phyloP scores from a whole-genome alignment of 2,113 vertebrate genomes.

The Myrmophylax atrothorax region DNA sequence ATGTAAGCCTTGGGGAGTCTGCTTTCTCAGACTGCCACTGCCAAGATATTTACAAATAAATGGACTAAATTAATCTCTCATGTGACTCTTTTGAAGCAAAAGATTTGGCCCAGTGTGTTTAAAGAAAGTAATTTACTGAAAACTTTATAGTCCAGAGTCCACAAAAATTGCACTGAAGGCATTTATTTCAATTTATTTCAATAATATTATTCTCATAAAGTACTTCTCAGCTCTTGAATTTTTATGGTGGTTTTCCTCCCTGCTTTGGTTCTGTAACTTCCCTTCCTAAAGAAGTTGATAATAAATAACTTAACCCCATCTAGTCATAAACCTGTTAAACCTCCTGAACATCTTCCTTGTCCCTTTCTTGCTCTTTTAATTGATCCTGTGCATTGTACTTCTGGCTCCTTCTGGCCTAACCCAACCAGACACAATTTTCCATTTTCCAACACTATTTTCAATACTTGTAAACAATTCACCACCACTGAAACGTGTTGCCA shows the following conservation, averaged over 20 bases:
- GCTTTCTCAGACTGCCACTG: neutral
- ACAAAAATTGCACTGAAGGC: neutral
- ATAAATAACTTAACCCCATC: neutral
- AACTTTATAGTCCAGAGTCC: neutral
- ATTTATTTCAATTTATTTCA: neutral
- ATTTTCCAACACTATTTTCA: neutral
- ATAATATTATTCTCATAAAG: neutral
- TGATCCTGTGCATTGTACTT: neutral
- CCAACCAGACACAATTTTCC: neutral
- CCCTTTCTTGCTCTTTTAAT: neutral
- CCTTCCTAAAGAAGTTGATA: neutral
- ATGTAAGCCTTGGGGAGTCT: neutral
- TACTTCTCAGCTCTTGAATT: neutral
- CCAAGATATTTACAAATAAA: slow-evolving; percentile 25
- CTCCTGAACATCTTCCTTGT: neutral
- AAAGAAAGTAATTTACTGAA: neutral
- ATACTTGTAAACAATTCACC: neutral
- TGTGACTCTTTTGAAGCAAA: neutral
- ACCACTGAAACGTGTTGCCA: neutral
- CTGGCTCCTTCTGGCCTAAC: neutral
- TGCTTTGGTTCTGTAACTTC: neutral
- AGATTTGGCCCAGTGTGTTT: neutral
- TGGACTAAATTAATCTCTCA: neutral
- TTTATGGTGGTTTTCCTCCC: neutral
- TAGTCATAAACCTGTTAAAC: neutral